Conservation (phyloP, 2,113 vertebrate species). For the Prochilodus magdalenae region DNA sequence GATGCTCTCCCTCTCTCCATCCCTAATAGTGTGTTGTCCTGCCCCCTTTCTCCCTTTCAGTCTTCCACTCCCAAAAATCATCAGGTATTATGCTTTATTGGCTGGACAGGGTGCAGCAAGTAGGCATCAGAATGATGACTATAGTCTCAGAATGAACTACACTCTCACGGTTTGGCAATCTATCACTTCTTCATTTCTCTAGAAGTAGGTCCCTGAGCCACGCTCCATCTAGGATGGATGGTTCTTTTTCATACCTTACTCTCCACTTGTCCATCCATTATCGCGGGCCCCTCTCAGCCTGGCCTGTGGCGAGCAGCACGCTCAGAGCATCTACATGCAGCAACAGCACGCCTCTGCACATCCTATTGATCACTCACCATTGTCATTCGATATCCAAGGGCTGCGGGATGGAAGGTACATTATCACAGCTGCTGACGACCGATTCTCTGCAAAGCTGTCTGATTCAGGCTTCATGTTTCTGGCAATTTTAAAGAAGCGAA, state of each 20-base stretch:
- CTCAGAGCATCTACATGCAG: constrained; percentile 19
- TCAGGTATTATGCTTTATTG: constrained; percentile 71
- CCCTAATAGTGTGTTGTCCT: constrained; percentile 5
- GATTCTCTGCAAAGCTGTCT: not conserved
- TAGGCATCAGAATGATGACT: constrained; percentile 70
- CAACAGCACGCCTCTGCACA: not conserved
- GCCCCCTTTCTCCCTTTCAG: constrained; percentile 50
- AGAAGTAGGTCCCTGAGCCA: constrained; percentile 32
- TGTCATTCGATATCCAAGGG: not conserved
- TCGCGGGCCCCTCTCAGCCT: constrained; percentile 20
- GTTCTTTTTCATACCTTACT: constrained; percentile 53
- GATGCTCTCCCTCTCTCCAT: constrained; percentile 52
- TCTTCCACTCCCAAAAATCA: constrained; percentile 66
- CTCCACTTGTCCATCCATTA: constrained; percentile 55
- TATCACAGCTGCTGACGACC: not conserved
- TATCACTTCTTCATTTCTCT: constrained; percentile 74
- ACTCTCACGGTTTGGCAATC: constrained; percentile 67
- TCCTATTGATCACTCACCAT: constrained; percentile 10
- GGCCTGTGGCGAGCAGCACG: constrained; percentile 23
- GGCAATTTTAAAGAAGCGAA: not conserved
- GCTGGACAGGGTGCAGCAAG: constrained; percentile 68
- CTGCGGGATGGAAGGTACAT: not conserved
- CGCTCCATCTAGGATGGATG: constrained; percentile 54
- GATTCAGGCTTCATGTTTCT: not conserved
- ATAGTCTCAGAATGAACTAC: constrained; percentile 73